Base-by-base conservation (phyloP, 2,113 vertebrate genomes). In the Burhinus oedicnemus region DNA sequence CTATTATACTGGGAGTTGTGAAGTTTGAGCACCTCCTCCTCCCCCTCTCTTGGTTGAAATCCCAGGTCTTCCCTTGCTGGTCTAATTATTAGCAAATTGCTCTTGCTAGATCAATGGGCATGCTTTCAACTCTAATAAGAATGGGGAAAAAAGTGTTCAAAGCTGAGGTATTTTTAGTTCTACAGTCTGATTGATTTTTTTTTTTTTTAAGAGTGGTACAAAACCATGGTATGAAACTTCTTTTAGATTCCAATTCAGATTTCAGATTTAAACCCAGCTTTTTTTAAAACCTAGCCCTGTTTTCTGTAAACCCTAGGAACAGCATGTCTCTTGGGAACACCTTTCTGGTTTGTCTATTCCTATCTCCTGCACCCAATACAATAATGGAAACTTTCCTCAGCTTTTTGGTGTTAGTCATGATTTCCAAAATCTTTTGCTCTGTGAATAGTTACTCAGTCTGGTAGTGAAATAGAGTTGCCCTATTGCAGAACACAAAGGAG, bases 91-190 rank as follows among this genome's bases (percentile, higher is more conserved):
- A 97, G 61, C 23, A 97, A 97, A 97, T 93, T 91, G 34, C 44
- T 93, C 57, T 94, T 96, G 74, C 84, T 97, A 92, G 93, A 96
- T 96, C 95, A 97, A 90, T 96, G 75, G 84, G 45, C 62, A 90
- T 47, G 45, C 57, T 97, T 96, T 97, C 90, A 96, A 93, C 32
- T 94, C 82, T 96, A 94, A 89, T 88, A 97, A 96, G 77, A 97
- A 85, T 85, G 42, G 36, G 40, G 27, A 20, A 70, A 84, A 76
- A 90, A 83, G 51, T 89, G 65, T 97, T 97, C 93, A 97, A 97
- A 97, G 88, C 70, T 81, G 68, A 78, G 80, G n/a, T 94, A 96
- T 89, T 96, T 98, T 97, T 94, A 94, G 83, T 91, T 29, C 30
- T 68, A 72, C 30, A 83, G 34, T 66, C 23, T 92, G 81, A 93